A percentile compares a stretch with the other conserved stretches of the same genome.
Evolutionary conservation across 1,140 invertebrate species (phyloP).

Genomic region (Habropoda laboriosa): DNA sequence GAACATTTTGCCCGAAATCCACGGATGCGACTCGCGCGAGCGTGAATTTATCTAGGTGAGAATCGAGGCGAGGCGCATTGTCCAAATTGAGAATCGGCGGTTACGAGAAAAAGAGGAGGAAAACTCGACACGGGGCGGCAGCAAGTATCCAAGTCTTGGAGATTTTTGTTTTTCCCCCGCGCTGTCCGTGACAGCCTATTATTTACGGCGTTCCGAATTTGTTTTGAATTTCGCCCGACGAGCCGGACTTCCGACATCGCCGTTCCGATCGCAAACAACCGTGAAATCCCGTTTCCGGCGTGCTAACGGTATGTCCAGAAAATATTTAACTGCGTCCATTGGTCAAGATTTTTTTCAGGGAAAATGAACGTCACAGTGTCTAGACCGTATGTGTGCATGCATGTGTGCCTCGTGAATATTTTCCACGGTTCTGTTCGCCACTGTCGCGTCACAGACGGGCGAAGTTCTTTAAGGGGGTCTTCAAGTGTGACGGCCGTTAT

Average conservation of each 20-base stretch:
- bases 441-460: too few relatives aligned
- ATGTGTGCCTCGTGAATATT: neutral
- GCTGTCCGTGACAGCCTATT: slow-evolving; percentile 4
- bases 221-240: slow-evolving; percentile 40
- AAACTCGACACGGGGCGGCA: too few relatives aligned
- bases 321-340: slow-evolving; percentile 29
- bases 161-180: neutral
- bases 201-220: slow-evolving; percentile 25
- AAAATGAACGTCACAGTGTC: neutral
- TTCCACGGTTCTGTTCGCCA: neutral
- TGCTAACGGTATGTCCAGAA: slow-evolving; percentile 16
- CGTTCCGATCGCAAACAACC: slow-evolving; percentile 31
- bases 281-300: slow-evolving; percentile 31
- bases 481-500: too few relatives aligned
- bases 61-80: neutral
- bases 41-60: neutral
- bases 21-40: too few relatives aligned
- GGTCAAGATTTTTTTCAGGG: slow-evolving; percentile 13
- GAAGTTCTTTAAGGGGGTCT: too few relatives aligned
- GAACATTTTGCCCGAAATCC: neutral
- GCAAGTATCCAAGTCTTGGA: neutral
- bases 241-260: slow-evolving; percentile 32
- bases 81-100: too few relatives aligned
- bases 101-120: neutral
- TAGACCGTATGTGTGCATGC: neutral